Evolutionary conservation across 2,113 vertebrate species (phyloP), one percentile per base, ranked within the genome.

Genomic region (Saimiri boliviensis): DNA sequence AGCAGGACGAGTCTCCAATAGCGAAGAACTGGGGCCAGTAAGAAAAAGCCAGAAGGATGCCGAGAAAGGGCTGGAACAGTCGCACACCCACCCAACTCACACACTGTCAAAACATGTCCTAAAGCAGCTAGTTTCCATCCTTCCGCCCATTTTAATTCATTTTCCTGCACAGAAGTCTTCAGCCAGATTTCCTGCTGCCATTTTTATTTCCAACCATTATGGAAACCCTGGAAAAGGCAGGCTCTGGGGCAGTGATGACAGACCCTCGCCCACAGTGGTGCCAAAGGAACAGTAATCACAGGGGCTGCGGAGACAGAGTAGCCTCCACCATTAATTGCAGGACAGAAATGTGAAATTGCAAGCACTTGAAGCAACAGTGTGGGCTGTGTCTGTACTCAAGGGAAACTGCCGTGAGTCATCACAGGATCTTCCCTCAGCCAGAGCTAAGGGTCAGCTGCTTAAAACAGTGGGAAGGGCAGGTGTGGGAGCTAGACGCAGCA

Each of bases 201-300:
- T 66, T 96, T 97, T 94, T 27, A 52, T 47, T 92, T n/a, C 47
- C 47, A 89, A 45, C n/a, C 12, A 77, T 68, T 84, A 54, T 91
- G 76, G 60, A 37, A 42, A 81, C 42, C 60, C 73, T 73, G 49
- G 91, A 45, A 93, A 93, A 81, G 3, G 35, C 35, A 77, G 56
- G 49, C 40, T 52, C 3, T 35, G 13, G 63, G 47, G 42, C 58
- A 49, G 52, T 23, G 49, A 49, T 86, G 84, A 83, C 20, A 90
- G 80, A 95, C 9, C 58, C 47, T 86, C 84, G 77, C 49, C n/a
- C 12, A 37, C 54, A 25, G 10, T 5, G 47, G 32, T 27, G 60
- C 52, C 77, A 37, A 23, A 0, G 60, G 80, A 49, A 47, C 0
- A 17, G 40, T 16, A 45, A 91, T 91, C 89, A 56, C 0, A 70